Conservation (phyloP, 2,797 vertebrate genomes). For the Pelodytes ibericus region DNA sequence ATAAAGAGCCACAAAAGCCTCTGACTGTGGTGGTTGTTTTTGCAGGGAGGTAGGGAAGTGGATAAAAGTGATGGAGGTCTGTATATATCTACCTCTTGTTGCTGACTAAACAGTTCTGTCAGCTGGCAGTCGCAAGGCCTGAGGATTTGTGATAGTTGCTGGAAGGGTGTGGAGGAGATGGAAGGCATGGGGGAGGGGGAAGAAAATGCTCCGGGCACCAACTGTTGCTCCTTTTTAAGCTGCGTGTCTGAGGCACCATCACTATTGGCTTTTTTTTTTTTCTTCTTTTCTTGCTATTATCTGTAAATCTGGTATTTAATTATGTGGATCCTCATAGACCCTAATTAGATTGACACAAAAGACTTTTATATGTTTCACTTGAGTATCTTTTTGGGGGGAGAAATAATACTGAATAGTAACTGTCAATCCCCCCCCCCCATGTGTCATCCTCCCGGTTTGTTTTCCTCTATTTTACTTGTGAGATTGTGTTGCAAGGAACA, state of each 20-base stretch:
- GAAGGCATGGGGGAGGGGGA: constrained; percentile 57
- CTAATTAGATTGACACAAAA: not conserved
- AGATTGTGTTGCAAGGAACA: too few relatives aligned
- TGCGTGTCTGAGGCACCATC: constrained; percentile 24
- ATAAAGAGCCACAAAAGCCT: not conserved
- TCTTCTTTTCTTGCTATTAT: not conserved
- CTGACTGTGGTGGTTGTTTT: not conserved
- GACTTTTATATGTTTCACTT: not conserved
- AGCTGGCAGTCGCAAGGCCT: constrained; percentile 75
- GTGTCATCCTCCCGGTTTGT: too few relatives aligned
- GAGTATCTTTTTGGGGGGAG: not conserved
- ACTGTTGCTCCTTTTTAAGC: constrained; percentile 49
- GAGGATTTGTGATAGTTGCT: constrained; percentile 75
- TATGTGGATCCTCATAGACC: not conserved
- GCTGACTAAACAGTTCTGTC: constrained; percentile 84
- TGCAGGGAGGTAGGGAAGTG: not conserved
- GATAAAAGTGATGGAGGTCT: constrained; percentile 57
- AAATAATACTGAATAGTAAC: too few relatives aligned
- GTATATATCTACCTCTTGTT: constrained; percentile 62
- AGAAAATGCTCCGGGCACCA: constrained; percentile 27
- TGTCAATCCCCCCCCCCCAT: too few relatives aligned
- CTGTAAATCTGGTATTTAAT: not conserved
- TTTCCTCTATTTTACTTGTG: too few relatives aligned
- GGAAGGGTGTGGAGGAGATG: constrained; percentile 65
- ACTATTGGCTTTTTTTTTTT: constrained; percentile 13